Base-by-base conservation (phyloP, 2,888 invertebrate species). In the Coelogynopora nodosa region DNA sequence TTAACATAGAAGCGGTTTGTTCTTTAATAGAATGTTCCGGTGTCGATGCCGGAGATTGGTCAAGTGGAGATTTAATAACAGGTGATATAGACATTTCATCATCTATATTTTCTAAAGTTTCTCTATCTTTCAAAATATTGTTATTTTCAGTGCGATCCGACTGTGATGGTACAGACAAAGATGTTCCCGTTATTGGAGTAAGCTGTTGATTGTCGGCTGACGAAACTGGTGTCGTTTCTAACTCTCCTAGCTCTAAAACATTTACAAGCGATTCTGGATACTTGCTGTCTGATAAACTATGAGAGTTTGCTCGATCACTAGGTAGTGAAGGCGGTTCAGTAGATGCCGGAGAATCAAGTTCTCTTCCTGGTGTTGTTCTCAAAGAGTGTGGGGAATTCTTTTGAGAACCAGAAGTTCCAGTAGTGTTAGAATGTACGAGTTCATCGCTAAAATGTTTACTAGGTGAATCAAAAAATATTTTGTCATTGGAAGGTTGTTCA, bases 291-390 rank as follows among this genome's bases (percentile, higher is more conserved):
- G 74, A 74, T 26, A 74, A 74, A 23, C 74, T n/a, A 26, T 74
- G 74, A 74, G 74, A 74, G 23, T 74, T 74, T n/a, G 74, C 74
- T 23, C 74, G 74, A 5, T 74, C 74, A 74, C 74, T 74, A 23
- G 74, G 74, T 2, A 74, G 74, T 23, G 74, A 74, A 26, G 74
- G 74, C 2, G 74, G 74, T 74, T 74, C 74, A 26, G 74, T 74
- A 5, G 74, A 74, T 26, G 27, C 27, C 2, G 74, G 74, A 5
- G 74, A 74, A 74, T 74, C 74, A n/a, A 74, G 5, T 74, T 74
- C 74, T 26, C 74, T 5, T 2, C 74, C 74, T 23, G 74, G 74
- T 23, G 74, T 74, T 5, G 23, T 74, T 49, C 49, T 49, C 5
- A 74, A n/a, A 74, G 74, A 74, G 23, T 74, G 74, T 13, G 49